phyloP scores from a whole-genome alignment of 1,140 invertebrate species.

The Drosophila arawakana region DNA sequence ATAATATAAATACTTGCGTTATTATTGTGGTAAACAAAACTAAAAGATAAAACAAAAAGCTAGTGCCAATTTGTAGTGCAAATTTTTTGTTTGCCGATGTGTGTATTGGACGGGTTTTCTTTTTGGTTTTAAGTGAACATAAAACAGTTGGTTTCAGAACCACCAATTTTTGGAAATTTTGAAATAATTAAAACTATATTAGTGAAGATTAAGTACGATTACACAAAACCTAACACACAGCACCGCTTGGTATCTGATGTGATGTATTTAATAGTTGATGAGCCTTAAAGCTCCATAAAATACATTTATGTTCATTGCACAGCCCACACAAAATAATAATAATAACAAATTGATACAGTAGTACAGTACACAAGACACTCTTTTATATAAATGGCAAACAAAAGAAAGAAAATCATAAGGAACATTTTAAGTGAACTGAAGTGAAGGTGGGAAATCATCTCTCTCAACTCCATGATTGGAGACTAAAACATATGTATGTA shows the following conservation, averaged over 20 bases:
- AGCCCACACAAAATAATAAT: conserved; percentile 23
- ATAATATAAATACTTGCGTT: conserved; percentile 58
- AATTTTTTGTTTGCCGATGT: conserved; percentile 68
- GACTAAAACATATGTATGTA: conserved; percentile 29
- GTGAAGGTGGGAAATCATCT: conserved; percentile 12
- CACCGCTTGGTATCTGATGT: conserved; percentile 35
- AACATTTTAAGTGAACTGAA: conserved; percentile 8
- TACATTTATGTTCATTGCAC: conserved; percentile 33
- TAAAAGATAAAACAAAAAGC: conserved; percentile 56
- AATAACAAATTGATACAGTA: conserved; percentile 9
- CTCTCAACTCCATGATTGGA: conserved; percentile 11
- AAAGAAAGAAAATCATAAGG: conserved; percentile 10
- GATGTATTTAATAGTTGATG: conserved; percentile 38
- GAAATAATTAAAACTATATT: conserved; percentile 39
- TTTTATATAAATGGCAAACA: conserved; percentile 25
- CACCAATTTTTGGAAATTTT: conserved; percentile 79
- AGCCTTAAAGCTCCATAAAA: conserved; percentile 19
- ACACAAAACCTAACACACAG: conserved; percentile 32
- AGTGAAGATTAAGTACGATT: conserved; percentile 17
- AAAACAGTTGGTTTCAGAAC: conserved; percentile 77
- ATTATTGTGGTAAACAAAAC: conserved; percentile 64
- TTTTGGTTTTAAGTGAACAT: conserved; percentile 60
- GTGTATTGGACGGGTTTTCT: conserved; percentile 49
- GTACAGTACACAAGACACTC: conserved; percentile 15
- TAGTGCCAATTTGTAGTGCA: conserved; percentile 83